Base-by-base conservation (phyloP, 1,140 invertebrate species). In the Macrosteles quadrilineatus region DNA sequence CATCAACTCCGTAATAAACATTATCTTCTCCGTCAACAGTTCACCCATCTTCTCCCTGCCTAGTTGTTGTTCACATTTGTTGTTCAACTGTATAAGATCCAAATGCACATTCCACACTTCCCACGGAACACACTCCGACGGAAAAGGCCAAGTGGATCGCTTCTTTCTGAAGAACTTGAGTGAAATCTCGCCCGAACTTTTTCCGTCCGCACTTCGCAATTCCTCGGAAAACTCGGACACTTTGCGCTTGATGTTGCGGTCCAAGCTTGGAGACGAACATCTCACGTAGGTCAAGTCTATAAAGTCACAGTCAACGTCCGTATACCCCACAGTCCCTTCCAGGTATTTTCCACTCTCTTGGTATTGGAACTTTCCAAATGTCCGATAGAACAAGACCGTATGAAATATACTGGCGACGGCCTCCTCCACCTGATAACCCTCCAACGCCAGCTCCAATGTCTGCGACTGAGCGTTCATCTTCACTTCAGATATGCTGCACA, bases 251-350 rank as follows among this genome's bases (percentile, higher is more conserved):
- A 70, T 43, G 12, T 55, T 40, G 9, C 47, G 9, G 25, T 70
- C 69, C 25, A 70, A 31, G 1, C 3, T 29, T 23, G 40, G 25
- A 12, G 70, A 71, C 29, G 70, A 71, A 62, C 70, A 71, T n/a
- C 67, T 45, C 80, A 88, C 96, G 81, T 98, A 98, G 27, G 96
- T 98, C 76, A 98, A 92, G 82, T 98, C 96, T 72, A 99, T 93
- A 79, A 97, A 98, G 82, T 98, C 94, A 83, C 96, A 98, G 78
- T 97, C 93, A 6, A 98, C 92, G 83, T 98, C 96, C 74, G 93
- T 91, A 76, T 96, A 96, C 57, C 96, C 96, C 23, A 98, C 87
- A 1, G 95, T 96, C 30, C 96, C 95, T 66, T 98, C 93, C 11
- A 94, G 95, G 80, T 98, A 98, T 80, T 90, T 94, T 72, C 91